Evolutionary conservation across 1,140 invertebrate genomes (phyloP), one percentile per base, ranked within the genome.

Genomic region (Ceratosolen fusciceps): DNA sequence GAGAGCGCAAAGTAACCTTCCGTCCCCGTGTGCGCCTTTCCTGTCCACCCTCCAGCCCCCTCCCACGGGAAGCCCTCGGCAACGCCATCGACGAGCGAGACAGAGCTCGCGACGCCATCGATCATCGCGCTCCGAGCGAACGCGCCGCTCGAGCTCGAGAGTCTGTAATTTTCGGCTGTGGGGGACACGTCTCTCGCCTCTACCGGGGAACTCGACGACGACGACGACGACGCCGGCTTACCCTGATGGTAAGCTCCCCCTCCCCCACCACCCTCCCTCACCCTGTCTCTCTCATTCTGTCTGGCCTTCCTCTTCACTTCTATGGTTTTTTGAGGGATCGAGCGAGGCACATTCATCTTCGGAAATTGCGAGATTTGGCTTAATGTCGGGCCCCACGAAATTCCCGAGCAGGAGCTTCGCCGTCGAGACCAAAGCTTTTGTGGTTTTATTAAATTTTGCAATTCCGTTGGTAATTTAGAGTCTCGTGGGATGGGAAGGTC

Each of bases 1-100:
- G 34, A 7, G 60, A 68, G 49, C 49, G 62, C 71, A 79, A 79
- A 80, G 75, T 75, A 80, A 75, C 65, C 72, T 78, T 73, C 60
- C 47, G 31, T 49, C 39, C n/a, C 52, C 62, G 83, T 85, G 82
- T 82, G 83, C 84, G 83, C 84, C 83, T 83, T 84, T 83, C 80
- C 82, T 83, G 81, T 83, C 43, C 58, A 74, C 80, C 62, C 31
- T 73, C 39, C 39, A 3, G 37, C 31, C 34, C 68, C 77, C 24
- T 47, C 68, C 2, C 54, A 2, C 24, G 26, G 12, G 9, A 3
- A 52, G 9, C 49, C 19, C 37, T 2, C 39, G 31, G 14, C 58
- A 16, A 26, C 19, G 8, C n/a, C 56, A 21, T 8, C 8, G n/a
- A 52, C 21, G 29, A 29, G 34, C 26, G 58, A 4, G 29, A 16